Evolutionary conservation across 2,113 vertebrate species (phyloP), one percentile per base, ranked within the genome.

Genomic region (Apteryx mantelli): DNA sequence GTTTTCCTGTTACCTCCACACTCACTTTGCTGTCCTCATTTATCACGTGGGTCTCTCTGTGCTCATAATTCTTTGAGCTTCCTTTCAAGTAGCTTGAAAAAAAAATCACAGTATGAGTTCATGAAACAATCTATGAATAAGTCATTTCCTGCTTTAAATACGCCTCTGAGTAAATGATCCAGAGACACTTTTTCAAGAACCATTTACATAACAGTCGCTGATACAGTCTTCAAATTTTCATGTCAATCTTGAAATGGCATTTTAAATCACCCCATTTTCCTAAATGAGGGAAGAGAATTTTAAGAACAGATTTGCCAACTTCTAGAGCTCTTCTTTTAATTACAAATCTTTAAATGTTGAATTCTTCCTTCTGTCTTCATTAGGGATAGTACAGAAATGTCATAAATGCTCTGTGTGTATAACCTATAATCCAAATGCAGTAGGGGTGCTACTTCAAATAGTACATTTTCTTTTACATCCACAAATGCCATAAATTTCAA

Each of bases 71-170:
- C 79, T 87, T 53, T 82, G 77, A 77, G 71, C 22, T 95, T 85
- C 71, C 88, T 95, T 86, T 82, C 56, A 74, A 94, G 68, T n/a
- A 91, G 44, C 74, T 87, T 48, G 52, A 42, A 10, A 71, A 48
- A 38, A 78, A 42, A 79, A n/a, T 11, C 71, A 64, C 80, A 97
- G 92, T 86, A 71, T 52, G 86, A 94, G 74, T 87, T 92, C 89
- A 75, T 92, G 84, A 95, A 95, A 97, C 89, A 86, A 66, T 84
- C 77, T 76, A 93, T 94, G 92, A 95, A 93, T 96, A 97, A 97
- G 69, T 97, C 87, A 97, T 95, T 95, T 97, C 82, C 91, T 96
- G 63, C 86, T 94, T 98, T 96, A 92, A 95, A 96, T 97, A 95
- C 13, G 5, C 61, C 84, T 96, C 87, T 89, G 80, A 96, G 93